Conservation (phyloP, 2,797 vertebrate species). For the Esox masquinongy region DNA sequence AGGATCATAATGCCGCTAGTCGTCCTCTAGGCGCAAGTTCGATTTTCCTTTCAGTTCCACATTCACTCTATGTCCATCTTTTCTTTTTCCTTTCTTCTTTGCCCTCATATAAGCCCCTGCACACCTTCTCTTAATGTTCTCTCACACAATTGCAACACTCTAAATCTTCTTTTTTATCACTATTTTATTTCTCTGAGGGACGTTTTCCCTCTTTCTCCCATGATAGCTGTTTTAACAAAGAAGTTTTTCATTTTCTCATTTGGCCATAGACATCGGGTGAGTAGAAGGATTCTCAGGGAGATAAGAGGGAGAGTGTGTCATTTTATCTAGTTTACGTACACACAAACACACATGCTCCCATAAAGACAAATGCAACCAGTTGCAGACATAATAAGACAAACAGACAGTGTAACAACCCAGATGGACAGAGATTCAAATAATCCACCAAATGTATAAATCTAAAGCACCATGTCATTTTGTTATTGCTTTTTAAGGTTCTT, state of each 20-base stretch:
- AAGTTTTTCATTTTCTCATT: neutral
- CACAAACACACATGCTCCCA: conserved; percentile 3
- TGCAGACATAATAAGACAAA: neutral
- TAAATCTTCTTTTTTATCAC: neutral
- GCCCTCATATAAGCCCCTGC: neutral
- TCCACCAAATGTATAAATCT: too few relatives aligned
- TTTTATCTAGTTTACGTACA: neutral
- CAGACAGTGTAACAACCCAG: neutral
- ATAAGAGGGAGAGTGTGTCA: neutral
- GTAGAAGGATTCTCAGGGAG: neutral
- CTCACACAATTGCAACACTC: neutral
- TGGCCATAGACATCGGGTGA: neutral
- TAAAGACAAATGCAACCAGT: neutral
- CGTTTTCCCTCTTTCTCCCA: neutral
- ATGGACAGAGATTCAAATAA: too few relatives aligned
- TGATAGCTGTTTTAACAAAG: neutral
- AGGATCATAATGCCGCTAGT: conserved; percentile 41
- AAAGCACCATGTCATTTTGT: too few relatives aligned
- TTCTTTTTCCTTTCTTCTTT: conserved; percentile 3
- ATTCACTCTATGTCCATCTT: conserved; percentile 6
- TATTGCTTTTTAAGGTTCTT: too few relatives aligned
- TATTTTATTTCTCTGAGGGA: neutral
- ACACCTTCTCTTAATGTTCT: conserved; percentile 2
- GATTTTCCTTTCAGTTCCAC: neutral
- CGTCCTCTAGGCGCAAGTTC: conserved; percentile 25